Conservation (phyloP, 2,888 invertebrate genomes). For the Cosmia trapezina region DNA sequence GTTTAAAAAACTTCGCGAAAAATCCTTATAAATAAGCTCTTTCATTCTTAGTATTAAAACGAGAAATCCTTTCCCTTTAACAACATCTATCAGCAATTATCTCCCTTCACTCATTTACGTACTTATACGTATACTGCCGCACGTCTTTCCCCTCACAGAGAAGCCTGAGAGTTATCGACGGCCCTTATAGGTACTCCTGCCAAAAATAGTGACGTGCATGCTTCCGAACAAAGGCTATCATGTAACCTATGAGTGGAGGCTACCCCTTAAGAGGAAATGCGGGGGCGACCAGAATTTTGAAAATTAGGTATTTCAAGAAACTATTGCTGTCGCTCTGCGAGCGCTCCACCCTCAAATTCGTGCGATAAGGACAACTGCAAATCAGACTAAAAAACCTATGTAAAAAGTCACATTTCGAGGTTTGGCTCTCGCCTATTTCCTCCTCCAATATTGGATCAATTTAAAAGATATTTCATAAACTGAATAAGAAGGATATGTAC, state of each 20-base stretch:
- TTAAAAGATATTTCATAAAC: no score
- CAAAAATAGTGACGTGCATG: slow-evolving; percentile 59
- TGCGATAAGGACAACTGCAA: no score
- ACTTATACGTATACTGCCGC: slow-evolving; percentile 45
- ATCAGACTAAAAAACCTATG: no score
- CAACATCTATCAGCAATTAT: slow-evolving; percentile 41
- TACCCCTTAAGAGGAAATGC: slow-evolving; percentile 42
- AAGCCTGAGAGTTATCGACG: slow-evolving; percentile 56
- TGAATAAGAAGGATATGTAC: no score
- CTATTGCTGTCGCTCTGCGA: no score
- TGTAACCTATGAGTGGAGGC: slow-evolving; percentile 42
- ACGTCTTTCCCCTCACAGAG: slow-evolving; percentile 45
- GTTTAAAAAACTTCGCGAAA: background rate
- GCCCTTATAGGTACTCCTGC: slow-evolving; percentile 41
- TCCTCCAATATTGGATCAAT: no score
- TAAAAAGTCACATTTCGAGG: no score
- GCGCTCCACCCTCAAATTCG: no score
- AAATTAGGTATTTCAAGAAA: no score
- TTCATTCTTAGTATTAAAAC: background rate
- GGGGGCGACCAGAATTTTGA: no score
- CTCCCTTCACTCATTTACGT: slow-evolving; percentile 22
- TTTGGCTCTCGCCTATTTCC: no score
- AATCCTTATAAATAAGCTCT: no score
- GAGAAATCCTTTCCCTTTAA: slow-evolving; percentile 2
- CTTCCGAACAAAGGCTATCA: slow-evolving; percentile 55